A percentile compares a stretch with the other conserved stretches of the same genome.
phyloP scores from a whole-genome alignment of 35 echinoderm and acorn worm species.

The Heliocidaris erythrogramma region DNA sequence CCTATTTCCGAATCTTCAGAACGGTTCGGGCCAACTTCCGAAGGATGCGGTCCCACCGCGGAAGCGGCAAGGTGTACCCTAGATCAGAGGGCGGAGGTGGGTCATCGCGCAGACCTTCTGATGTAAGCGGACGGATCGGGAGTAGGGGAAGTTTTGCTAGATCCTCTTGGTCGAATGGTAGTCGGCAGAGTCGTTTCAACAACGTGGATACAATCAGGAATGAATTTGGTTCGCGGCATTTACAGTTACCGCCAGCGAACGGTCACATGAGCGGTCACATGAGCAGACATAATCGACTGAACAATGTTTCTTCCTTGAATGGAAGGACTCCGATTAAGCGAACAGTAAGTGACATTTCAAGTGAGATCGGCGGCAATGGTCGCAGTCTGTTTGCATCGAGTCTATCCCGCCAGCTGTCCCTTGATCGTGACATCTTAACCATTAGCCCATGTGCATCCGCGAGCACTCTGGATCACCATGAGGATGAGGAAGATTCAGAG shows the following conservation, averaged over 20 bases:
- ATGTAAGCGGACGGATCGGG: not conserved
- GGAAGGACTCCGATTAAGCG: not conserved
- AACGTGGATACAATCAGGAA: not conserved
- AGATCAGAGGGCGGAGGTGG: constrained; percentile 10
- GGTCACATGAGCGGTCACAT: not conserved
- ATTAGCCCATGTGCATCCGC: constrained; percentile 28
- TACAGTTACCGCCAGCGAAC: not conserved
- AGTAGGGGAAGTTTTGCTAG: not conserved
- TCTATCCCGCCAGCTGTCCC: constrained; percentile 3
- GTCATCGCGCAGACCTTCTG: constrained; percentile 37
- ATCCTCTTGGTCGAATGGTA: not conserved
- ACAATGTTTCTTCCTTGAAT: not conserved
- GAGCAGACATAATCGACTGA: not conserved
- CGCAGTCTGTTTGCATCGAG: not conserved
- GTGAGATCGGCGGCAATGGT: not conserved
- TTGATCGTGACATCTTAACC: constrained; percentile 3
- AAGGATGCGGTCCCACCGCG: constrained; percentile 66
- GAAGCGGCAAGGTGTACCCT: constrained; percentile 42
- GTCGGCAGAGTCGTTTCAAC: not conserved
- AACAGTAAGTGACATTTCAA: constrained; percentile 5
- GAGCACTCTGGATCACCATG: not conserved
- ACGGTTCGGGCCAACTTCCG: constrained; percentile 75
- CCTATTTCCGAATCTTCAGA: constrained; percentile 78
- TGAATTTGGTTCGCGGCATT: not conserved
- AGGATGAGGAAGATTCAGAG: constrained; percentile 17